Base-by-base conservation (phyloP, 2,113 vertebrate species). In the Triplophysa tibetana region DNA sequence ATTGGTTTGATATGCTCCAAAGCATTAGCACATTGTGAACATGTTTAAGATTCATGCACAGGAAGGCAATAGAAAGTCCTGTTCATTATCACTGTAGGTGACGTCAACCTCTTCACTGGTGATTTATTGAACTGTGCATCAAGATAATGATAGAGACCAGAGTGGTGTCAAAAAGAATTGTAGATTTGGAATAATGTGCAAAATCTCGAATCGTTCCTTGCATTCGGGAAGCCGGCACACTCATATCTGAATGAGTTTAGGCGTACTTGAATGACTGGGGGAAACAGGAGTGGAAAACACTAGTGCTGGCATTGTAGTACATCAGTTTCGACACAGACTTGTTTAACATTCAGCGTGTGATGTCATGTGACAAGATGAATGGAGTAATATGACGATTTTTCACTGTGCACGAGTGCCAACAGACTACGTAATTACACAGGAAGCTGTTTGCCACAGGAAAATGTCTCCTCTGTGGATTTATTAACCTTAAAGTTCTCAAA, bases 331-430 rank as follows among this genome's bases (percentile, higher is more conserved):
- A 68, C 19, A 54, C 12, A 3, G n/a, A 23, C 52, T 72, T 70
- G 26, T 78, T 78, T 62, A 38, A 61, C 67, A 41, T 64, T 79
- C 54, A 58, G 29, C 8, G 54, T 0, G 14, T 54, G 48, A 38
- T 73, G 38, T 74, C 19, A 78, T 50, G 5, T 62, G n/a, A 79
- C 12, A 14, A 68, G 48, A 80, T 73, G 16, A 73, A 80, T 80
- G 68, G 63, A 52, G 48, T 43, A 73, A 64, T 64, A 69, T 38
- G 19, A 68, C 41, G 58, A 62, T 83, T 79, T 83, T 58, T 23
- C 33, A 63, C 64, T 13, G 8, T 48, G 67, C 12, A 8, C 26
- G 38, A 14, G 50, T 60, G 8, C 13, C 58, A 68, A 45, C 64
- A 41, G 54, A 26, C 14, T 24, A 29, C 63, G 7, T 63, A 56